Percentiles rank a stretch among this genome's conserved stretches.
Conservation (phyloP, 2,888 invertebrate genomes). For the Synanthedon formicaeformis region DNA sequence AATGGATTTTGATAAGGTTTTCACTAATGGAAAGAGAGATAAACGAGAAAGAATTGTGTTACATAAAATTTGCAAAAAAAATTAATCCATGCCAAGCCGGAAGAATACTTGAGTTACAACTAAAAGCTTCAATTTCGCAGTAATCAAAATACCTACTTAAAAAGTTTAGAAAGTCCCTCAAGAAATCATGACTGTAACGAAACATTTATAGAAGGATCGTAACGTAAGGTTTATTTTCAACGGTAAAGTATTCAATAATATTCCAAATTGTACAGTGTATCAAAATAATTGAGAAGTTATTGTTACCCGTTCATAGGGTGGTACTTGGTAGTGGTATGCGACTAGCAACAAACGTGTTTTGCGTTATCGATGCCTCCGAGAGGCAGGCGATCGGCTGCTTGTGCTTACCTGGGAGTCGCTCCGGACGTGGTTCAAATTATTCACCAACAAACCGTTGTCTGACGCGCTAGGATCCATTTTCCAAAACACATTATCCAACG, state of each 20-base stretch:
- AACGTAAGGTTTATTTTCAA: not conserved
- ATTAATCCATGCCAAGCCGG: too few relatives aligned
- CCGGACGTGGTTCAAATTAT: conserved; percentile 66
- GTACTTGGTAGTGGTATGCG: conserved; percentile 26
- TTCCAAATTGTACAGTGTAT: conserved; percentile 16
- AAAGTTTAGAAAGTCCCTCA: too few relatives aligned
- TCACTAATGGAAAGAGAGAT: too few relatives aligned
- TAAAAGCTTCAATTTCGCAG: too few relatives aligned
- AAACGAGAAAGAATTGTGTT: too few relatives aligned
- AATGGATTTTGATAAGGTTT: too few relatives aligned
- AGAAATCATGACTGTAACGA: too few relatives aligned
- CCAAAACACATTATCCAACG: conserved; percentile 44
- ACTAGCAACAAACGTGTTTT: conserved; percentile 52
- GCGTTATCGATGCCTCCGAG: conserved; percentile 35
- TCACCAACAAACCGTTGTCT: conserved; percentile 63
- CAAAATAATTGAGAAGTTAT: conserved; percentile 48
- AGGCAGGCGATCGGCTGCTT: conserved; percentile 22
- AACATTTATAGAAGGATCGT: too few relatives aligned
- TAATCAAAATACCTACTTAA: too few relatives aligned
- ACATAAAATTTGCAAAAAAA: too few relatives aligned
- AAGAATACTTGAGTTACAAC: too few relatives aligned
- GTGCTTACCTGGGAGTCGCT: conserved; percentile 66
- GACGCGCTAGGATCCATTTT: conserved; percentile 60
- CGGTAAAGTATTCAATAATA: conserved; percentile 7
- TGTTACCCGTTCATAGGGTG: conserved; percentile 56